These are phyloP conservation scores for Hemichromis elongatus DNA, from an alignment of 2,113 vertebrate species.

Conservation along the genomic window DNA sequence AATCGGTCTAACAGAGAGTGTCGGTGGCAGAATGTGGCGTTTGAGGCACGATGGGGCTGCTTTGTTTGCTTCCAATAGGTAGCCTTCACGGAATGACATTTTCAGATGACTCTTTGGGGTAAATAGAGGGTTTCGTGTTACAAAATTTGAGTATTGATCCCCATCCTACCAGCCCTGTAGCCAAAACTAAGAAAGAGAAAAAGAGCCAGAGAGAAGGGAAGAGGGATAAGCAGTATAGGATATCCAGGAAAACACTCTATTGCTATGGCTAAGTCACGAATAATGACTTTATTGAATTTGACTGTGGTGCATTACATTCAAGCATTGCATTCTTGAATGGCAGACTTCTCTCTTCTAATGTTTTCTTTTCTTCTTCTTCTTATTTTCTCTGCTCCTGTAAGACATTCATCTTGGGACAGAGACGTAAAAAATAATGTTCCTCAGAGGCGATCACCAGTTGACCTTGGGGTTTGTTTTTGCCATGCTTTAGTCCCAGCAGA, in stretches of 20 bases:
- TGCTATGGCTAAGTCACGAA: slow-evolving; percentile 55
- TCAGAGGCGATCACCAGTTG: slow-evolving; percentile 55
- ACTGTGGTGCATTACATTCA: slow-evolving; percentile 63
- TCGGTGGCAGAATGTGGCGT: slow-evolving; percentile 12
- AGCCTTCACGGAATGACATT: slow-evolving; percentile 18
- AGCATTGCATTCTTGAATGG: slow-evolving; percentile 68
- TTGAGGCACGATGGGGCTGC: slow-evolving; percentile 3
- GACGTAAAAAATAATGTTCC: slow-evolving; percentile 46
- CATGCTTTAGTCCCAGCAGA: slow-evolving; percentile 46
- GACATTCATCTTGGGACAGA: slow-evolving; percentile 63
- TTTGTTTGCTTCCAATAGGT: slow-evolving; percentile 8
- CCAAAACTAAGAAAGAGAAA: slow-evolving; percentile 25
- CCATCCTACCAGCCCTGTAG: slow-evolving; percentile 39
- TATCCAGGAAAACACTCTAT: slow-evolving; percentile 55
- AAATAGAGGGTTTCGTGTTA: slow-evolving; percentile 51
- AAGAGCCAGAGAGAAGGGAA: slow-evolving; percentile 25
- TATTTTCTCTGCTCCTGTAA: slow-evolving; percentile 39
- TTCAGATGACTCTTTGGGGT: slow-evolving; percentile 27
- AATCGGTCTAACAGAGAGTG: slow-evolving; percentile 48
- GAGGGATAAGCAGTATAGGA: slow-evolving; percentile 45
- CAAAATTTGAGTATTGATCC: slow-evolving; percentile 52
- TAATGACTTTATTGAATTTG: slow-evolving; percentile 73
- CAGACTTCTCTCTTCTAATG: slow-evolving; percentile 64
- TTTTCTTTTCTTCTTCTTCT: slow-evolving; percentile 53
- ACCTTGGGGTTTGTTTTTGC: slow-evolving; percentile 53